Conservation (phyloP, 1,140 invertebrate genomes). For the Nomia melanderi region DNA sequence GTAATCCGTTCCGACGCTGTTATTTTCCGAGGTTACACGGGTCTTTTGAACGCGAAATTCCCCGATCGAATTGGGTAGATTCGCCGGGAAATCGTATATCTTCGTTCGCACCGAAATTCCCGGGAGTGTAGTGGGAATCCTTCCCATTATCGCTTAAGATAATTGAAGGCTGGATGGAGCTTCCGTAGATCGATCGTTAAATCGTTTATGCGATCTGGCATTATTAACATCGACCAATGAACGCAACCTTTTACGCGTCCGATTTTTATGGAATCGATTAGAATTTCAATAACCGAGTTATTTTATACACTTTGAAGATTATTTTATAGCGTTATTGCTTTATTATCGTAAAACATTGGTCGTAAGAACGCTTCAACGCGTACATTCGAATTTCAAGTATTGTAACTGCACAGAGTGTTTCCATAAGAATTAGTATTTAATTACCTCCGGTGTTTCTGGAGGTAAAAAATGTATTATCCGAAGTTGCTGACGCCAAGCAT, state of each 20-base stretch:
- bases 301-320: too few relatives aligned
- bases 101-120: conserved; percentile 27
- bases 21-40: not conserved
- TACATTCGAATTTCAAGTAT: too few relatives aligned
- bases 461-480: too few relatives aligned
- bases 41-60: not conserved
- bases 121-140: not conserved
- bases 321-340: too few relatives aligned
- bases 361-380: too few relatives aligned
- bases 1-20: not conserved
- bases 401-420: too few relatives aligned
- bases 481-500: too few relatives aligned
- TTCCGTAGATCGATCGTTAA: conserved; percentile 12
- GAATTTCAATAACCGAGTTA: too few relatives aligned
- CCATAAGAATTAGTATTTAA: too few relatives aligned
- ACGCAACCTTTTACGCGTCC: not conserved
- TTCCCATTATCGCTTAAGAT: conserved; percentile 17
- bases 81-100: not conserved
- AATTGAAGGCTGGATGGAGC: conserved; percentile 14
- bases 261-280: too few relatives aligned
- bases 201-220: not conserved
- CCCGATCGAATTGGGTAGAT: not conserved
- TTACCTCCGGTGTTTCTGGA: too few relatives aligned
- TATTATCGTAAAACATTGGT: too few relatives aligned
- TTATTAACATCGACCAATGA: not conserved